Evolutionary conservation across 2,113 vertebrate genomes (phyloP).

Genomic region (Heliornis fulica): DNA sequence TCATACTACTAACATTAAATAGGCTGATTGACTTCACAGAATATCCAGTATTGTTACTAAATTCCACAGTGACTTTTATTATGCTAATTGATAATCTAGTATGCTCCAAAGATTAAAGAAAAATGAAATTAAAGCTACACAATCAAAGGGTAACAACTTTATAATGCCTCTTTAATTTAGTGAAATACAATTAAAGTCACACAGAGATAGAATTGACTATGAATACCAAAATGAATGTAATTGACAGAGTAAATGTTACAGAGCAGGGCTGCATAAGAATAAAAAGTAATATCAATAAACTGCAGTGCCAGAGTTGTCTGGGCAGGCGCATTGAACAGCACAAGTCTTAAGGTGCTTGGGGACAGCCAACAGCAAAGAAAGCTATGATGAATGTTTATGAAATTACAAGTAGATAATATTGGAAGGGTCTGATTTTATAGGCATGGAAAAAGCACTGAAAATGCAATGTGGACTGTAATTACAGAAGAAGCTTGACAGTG

Average conservation of each 20-base stretch:
- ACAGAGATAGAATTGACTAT: constrained; percentile 70
- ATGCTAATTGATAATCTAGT: constrained; percentile 77
- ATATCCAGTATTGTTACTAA: constrained; percentile 62
- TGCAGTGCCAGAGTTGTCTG: constrained; percentile 3
- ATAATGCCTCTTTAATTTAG: constrained; percentile 81
- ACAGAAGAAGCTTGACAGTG: neutral
- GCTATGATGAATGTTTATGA: neutral
- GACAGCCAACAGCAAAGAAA: neutral
- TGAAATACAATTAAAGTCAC: constrained; percentile 78
- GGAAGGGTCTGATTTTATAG: neutral
- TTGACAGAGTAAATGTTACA: constrained; percentile 72
- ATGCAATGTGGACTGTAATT: neutral
- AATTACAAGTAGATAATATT: neutral
- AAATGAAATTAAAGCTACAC: constrained; percentile 79
- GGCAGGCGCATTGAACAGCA: neutral
- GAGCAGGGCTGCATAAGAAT: constrained; percentile 27
- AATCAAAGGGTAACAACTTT: constrained; percentile 82
- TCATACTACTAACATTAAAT: constrained; percentile 6
- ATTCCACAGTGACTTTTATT: constrained; percentile 75
- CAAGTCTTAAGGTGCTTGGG: neutral
- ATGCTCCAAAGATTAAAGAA: constrained; percentile 75
- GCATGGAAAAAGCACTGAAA: neutral
- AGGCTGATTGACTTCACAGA: constrained; percentile 34
- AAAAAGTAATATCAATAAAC: constrained; percentile 62
- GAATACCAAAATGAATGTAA: constrained; percentile 73